These are phyloP conservation scores for Dolichotis patagonum DNA, from an alignment of 2,113 vertebrate genomes.

Conservation along the genomic window DNA sequence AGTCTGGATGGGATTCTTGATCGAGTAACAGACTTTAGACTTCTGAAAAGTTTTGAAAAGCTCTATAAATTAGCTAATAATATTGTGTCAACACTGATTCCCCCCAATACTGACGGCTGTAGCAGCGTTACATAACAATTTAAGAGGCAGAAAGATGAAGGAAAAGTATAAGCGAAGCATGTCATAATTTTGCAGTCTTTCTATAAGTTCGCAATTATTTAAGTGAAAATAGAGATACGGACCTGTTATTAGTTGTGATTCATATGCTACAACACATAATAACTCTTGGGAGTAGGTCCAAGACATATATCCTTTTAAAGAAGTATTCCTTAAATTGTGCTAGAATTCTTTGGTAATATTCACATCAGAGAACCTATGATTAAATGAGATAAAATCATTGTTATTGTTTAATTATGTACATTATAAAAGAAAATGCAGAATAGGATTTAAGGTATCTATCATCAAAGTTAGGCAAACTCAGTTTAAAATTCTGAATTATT, in stretches of 20 bases:
- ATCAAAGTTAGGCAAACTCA: neutral
- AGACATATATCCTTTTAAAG: neutral
- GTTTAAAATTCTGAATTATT: neutral
- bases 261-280: neutral
- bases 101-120: neutral
- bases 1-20: neutral
- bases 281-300: neutral
- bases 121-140: neutral
- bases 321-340: neutral
- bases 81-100: neutral
- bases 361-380: neutral
- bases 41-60: neutral
- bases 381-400: neutral
- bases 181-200: neutral
- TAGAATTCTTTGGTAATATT: neutral
- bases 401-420: neutral
- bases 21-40: neutral
- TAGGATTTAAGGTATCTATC: neutral
- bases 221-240: neutral
- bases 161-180: neutral
- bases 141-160: neutral
- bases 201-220: neutral
- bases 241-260: neutral
- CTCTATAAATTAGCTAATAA: neutral
- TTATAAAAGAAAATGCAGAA: neutral